These are phyloP conservation scores for Linyphia triangularis DNA, from an alignment of 2,888 invertebrate genomes.

Conservation along the genomic window DNA sequence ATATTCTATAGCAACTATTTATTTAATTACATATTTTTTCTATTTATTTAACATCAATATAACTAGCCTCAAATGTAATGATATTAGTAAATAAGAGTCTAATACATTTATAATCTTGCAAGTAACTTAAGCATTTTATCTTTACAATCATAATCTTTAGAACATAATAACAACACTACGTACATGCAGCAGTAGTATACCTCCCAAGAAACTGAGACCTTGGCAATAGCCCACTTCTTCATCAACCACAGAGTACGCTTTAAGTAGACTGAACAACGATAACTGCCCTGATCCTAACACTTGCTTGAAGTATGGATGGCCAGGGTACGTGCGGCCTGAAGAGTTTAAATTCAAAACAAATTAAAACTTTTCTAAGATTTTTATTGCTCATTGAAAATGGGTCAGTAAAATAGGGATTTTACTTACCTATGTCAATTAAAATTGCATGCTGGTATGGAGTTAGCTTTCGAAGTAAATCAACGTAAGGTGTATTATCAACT, in stretches of 20 bases:
- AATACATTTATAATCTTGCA: too few relatives aligned
- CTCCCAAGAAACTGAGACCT: slow-evolving; percentile 96
- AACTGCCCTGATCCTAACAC: slow-evolving; percentile 95
- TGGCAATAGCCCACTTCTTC: slow-evolving; percentile 95
- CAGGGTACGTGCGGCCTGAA: slow-evolving; percentile 92
- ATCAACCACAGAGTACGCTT: slow-evolving; percentile 96
- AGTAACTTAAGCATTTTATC: too few relatives aligned
- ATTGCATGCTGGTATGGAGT: slow-evolving; percentile 98
- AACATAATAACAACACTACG: slow-evolving; percentile 80
- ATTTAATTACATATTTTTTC: too few relatives aligned
- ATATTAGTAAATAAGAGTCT: too few relatives aligned
- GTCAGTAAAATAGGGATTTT: not conserved
- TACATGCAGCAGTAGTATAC: slow-evolving; percentile 94
- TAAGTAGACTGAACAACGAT: slow-evolving; percentile 94
- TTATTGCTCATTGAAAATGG: not conserved
- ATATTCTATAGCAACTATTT: too few relatives aligned
- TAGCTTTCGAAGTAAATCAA: slow-evolving; percentile 80
- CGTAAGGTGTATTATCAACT: slow-evolving; percentile 69
- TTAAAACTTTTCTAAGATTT: not conserved
- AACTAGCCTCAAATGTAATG: too few relatives aligned
- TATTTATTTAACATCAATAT: too few relatives aligned
- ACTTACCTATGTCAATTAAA: slow-evolving; percentile 87
- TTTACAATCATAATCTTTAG: too few relatives aligned
- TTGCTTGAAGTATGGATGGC: slow-evolving; percentile 94
- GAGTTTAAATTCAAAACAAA: not conserved